A percentile compares a stretch with the other conserved stretches of the same genome.
phyloP scores from a whole-genome alignment of 2,797 vertebrate genomes.

The Coluber constrictor region DNA sequence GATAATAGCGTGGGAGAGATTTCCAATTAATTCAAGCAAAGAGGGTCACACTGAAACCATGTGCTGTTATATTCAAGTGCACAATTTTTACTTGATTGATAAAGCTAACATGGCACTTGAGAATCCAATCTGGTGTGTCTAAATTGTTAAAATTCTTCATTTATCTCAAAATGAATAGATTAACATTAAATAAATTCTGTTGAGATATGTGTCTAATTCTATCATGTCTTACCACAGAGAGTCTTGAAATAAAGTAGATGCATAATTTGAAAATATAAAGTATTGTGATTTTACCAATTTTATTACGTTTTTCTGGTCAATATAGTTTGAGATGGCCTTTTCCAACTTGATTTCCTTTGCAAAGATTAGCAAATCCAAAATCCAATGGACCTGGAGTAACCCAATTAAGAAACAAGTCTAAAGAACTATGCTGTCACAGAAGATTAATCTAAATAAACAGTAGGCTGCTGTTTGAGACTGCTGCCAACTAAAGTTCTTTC shows the following conservation, averaged over 20 bases:
- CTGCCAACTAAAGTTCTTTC: background rate
- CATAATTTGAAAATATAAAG: slow-evolving; percentile 46
- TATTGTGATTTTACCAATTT: slow-evolving; percentile 34
- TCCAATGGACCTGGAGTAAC: background rate
- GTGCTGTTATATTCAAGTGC: slow-evolving; percentile 58
- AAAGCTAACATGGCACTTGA: slow-evolving; percentile 65
- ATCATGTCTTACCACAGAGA: slow-evolving; percentile 52
- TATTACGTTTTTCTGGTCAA: background rate
- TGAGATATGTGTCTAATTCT: slow-evolving; percentile 49
- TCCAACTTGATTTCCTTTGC: background rate
- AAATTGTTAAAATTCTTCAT: slow-evolving; percentile 59
- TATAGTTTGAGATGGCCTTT: background rate
- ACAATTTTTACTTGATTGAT: slow-evolving; percentile 67
- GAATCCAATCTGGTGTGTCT: slow-evolving; percentile 56
- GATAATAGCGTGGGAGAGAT: slow-evolving; percentile 45
- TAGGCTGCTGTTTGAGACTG: background rate
- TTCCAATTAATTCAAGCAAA: slow-evolving; percentile 57
- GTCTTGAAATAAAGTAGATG: slow-evolving; percentile 47
- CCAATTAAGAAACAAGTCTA: background rate
- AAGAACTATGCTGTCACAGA: background rate
- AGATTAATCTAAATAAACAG: background rate
- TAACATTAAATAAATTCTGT: slow-evolving; percentile 57
- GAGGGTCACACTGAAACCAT: slow-evolving; percentile 55
- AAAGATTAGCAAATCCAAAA: background rate
- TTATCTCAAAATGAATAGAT: slow-evolving; percentile 64